Evolutionary conservation across 2,888 invertebrate species (phyloP), one percentile per base, ranked within the genome.

Genomic region (Globia sparganii): DNA sequence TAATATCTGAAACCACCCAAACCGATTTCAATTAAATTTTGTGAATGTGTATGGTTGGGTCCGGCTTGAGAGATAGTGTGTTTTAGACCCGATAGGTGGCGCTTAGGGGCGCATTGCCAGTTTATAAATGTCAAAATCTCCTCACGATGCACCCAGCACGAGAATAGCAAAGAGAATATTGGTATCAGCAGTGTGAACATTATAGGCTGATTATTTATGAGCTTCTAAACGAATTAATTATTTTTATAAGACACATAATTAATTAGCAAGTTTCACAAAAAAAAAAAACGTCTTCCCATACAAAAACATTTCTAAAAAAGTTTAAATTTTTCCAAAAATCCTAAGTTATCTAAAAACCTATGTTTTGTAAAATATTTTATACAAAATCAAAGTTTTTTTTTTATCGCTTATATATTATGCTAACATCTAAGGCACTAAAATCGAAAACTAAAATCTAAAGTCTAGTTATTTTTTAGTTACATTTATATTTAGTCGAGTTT

Each of bases 361-460:
- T 1, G 43, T 72, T 83, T 77, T 64, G 43, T 68, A 74, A 76
- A 62, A 67, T 15, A 43, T 13, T 82, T 86, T 86, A 83, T 71
- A 83, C 86, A 86, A 83, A 83, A 71, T 31, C 70, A 64, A 56
- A 59, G 62, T 64, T 34, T 31, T 49, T 31, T 49, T 28, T 53
- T 56, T 53, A 53, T 49, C 21, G n/a, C 66, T 81, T 70, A 68
- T 37, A 59, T 62, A 49, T 64, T 61, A 61, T 53, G 34, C 75
- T 85, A 85, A 59, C 66, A 59, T 87, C 87, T 87, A 85, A 85
- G 85, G 85, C 85, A 85, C 85, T 87, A 87, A 80, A 64, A 76
- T 87, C 72, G 40, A 68, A 53, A 62, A 61, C 75, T 87, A 80
- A 49, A 56, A 21, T 43, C 76, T 84, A 87, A 58, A 56, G 40